Percentiles rank a stretch among this genome's conserved stretches.
Evolutionary conservation across 2,888 invertebrate genomes (phyloP).

Genomic region (Epinotia demarniana): DNA sequence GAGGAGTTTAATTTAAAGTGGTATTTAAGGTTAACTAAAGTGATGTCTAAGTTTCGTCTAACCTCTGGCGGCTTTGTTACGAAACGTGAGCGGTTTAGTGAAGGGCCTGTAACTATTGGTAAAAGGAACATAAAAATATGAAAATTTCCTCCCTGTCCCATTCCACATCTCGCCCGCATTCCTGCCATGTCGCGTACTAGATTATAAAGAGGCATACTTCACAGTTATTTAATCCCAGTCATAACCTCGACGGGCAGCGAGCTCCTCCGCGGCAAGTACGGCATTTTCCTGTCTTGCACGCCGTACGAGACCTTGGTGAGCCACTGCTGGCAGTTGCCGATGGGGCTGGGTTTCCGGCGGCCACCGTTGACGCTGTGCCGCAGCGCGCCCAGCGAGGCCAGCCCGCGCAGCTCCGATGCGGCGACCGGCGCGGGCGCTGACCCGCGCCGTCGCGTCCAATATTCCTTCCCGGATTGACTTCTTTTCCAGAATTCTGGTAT

Average conservation of each 20-base stretch:
- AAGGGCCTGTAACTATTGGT: too few relatives aligned
- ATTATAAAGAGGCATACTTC: neutral
- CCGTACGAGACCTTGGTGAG: conserved; percentile 58
- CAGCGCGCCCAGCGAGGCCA: conserved; percentile 54
- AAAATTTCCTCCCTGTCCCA: neutral
- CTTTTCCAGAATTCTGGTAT: conserved; percentile 64
- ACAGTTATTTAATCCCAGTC: conserved; percentile 58
- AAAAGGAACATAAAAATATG: too few relatives aligned
- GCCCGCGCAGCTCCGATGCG: conserved; percentile 60
- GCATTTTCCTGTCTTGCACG: conserved; percentile 56
- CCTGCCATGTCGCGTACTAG: neutral
- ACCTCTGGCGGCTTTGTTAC: too few relatives aligned
- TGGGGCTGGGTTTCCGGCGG: conserved; percentile 59
- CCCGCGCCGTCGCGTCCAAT: conserved; percentile 65
- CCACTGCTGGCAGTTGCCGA: conserved; percentile 67
- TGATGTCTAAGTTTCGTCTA: too few relatives aligned
- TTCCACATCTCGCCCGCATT: neutral
- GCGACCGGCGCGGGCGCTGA: conserved; percentile 70
- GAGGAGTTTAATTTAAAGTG: too few relatives aligned
- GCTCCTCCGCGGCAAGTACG: conserved; percentile 63
- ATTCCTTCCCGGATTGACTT: conserved; percentile 62
- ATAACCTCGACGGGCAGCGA: conserved; percentile 80
- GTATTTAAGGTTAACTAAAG: too few relatives aligned
- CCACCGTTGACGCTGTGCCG: conserved; percentile 63
- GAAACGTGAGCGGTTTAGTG: too few relatives aligned